Conservation (phyloP, 2,888 invertebrate species). For the Hemaris fuciformis region DNA sequence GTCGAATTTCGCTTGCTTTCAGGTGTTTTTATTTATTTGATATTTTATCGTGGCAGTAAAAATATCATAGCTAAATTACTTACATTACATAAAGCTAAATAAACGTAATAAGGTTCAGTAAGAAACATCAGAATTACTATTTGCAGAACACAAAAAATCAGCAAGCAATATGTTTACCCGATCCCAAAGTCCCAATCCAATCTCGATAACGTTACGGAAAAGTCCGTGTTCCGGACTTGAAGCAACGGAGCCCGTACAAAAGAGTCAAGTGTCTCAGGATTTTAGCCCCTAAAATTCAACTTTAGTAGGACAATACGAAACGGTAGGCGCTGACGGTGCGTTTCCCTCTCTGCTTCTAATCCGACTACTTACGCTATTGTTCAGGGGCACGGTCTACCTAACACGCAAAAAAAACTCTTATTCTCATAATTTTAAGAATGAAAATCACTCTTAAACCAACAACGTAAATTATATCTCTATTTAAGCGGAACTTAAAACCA, state of each 20-base stretch:
- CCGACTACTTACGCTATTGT: conserved; percentile 52
- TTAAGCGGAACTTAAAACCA: conserved; percentile 52
- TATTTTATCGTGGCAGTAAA: too few relatives aligned
- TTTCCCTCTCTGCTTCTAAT: conserved; percentile 50
- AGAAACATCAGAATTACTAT: not conserved
- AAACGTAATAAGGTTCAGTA: not conserved
- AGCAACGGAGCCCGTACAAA: conserved; percentile 27
- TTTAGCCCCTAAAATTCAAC: conserved; percentile 17
- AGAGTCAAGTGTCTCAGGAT: conserved; percentile 33
- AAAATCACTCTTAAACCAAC: conserved; percentile 31
- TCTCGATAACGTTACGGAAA: conserved; percentile 33
- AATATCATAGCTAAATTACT: too few relatives aligned
- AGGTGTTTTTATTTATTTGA: too few relatives aligned
- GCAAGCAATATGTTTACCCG: conserved; percentile 23
- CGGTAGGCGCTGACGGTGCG: conserved; percentile 49
- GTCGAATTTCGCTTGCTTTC: too few relatives aligned
- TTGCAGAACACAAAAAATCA: not conserved
- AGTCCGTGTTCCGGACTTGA: conserved; percentile 33
- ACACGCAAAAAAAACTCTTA: conserved; percentile 40
- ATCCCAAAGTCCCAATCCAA: conserved; percentile 52
- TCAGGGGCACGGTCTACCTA: conserved; percentile 27
- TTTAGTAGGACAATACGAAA: conserved; percentile 33
- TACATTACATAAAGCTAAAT: too few relatives aligned
- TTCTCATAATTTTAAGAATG: conserved; percentile 24
- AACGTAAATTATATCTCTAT: conserved; percentile 57